phyloP scores from a whole-genome alignment of 1,140 invertebrate species.

The Macrotrachela quadricornifera region DNA sequence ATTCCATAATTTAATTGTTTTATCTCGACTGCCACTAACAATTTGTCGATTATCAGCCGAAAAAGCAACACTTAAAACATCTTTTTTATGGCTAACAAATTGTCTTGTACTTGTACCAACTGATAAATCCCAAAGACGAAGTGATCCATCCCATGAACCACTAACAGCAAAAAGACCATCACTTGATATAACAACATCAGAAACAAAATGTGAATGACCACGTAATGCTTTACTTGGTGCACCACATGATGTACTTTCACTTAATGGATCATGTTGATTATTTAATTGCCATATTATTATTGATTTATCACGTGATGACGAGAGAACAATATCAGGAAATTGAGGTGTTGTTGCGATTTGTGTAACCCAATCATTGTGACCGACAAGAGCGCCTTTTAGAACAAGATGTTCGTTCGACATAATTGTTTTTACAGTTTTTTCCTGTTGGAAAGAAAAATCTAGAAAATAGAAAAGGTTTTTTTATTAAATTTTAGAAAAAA shows the following conservation, averaged over 20 bases:
- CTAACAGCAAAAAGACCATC: conserved; percentile 98
- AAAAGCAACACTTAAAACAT: conserved; percentile 95
- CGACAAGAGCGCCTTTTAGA: too few relatives aligned
- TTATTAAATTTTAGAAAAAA: too few relatives aligned
- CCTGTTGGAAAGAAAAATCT: too few relatives aligned
- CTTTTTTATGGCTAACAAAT: conserved; percentile 98
- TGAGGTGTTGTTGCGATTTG: conserved; percentile 47
- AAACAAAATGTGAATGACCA: conserved; percentile 95
- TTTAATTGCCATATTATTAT: conserved; percentile 93
- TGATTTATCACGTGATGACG: conserved; percentile 89
- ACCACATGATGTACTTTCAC: conserved; percentile 57
- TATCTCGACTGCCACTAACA: conserved; percentile 92
- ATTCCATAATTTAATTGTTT: conserved; percentile 98
- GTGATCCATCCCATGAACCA: conserved; percentile 96
- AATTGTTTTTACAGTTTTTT: too few relatives aligned
- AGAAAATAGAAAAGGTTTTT: too few relatives aligned
- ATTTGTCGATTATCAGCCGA: conserved; percentile 98
- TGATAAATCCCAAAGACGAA: conserved; percentile 91
- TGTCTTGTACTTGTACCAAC: conserved; percentile 41
- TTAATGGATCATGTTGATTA: conserved; percentile 30
- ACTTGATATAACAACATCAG: conserved; percentile 90
- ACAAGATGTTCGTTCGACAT: too few relatives aligned
- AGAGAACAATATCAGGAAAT: conserved; percentile 92
- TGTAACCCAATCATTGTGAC: too few relatives aligned
- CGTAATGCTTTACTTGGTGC: conserved; percentile 79